These are phyloP conservation scores for Plecotus auritus DNA, from an alignment of 2,113 vertebrate genomes.

Conservation along the genomic window DNA sequence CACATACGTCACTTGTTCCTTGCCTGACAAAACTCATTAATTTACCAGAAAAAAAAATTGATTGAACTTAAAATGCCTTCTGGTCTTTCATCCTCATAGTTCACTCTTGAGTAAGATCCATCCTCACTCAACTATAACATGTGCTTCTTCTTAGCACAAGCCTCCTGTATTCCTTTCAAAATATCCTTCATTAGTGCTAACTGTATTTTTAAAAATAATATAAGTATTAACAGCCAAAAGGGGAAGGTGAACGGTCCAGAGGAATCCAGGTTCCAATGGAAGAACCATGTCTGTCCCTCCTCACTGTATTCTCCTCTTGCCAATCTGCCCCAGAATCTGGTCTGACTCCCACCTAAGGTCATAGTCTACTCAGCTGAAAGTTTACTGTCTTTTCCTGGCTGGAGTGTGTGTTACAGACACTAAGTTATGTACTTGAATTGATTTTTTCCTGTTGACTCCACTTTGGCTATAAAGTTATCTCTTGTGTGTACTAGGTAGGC, in stretches of 20 bases:
- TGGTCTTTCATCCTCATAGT: neutral
- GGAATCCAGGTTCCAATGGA: neutral
- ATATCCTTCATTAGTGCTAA: neutral
- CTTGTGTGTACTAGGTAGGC: neutral
- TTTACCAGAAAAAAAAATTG: neutral
- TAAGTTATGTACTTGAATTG: neutral
- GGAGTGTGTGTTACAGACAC: neutral
- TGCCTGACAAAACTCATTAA: neutral
- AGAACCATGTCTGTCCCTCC: neutral
- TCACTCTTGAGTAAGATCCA: neutral
- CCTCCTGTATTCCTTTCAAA: neutral
- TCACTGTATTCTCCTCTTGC: neutral
- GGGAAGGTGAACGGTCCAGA: neutral
- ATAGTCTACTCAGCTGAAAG: neutral
- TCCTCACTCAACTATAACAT: neutral
- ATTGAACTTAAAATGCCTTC: neutral
- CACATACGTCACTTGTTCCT: neutral
- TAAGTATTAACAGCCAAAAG: neutral
- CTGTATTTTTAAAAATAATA: neutral
- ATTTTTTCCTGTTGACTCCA: conserved; percentile 7
- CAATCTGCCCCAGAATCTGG: neutral
- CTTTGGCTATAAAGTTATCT: conserved; percentile 42
- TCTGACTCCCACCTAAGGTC: neutral
- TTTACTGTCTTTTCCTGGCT: neutral
- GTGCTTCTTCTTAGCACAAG: neutral